A percentile compares a stretch with the other conserved stretches of the same genome.
Evolutionary conservation across 2,797 vertebrate species (phyloP).

Genomic region (Hyperoplus lanceolatus): DNA sequence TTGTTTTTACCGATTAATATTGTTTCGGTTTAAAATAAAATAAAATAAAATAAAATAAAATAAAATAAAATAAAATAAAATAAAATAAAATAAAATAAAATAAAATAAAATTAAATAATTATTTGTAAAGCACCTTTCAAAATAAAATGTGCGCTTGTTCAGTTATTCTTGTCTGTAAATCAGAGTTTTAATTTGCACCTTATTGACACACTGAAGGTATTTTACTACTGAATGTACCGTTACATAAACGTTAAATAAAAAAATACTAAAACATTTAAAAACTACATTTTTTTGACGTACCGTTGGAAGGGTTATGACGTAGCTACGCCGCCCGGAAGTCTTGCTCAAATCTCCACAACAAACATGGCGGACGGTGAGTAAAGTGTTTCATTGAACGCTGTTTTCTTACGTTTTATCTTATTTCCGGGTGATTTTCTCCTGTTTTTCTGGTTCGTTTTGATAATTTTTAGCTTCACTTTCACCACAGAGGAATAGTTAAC

Average conservation of each 20-base stretch:
- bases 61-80: no score
- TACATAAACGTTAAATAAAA: conserved; percentile 44
- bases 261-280: background rate
- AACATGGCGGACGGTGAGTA: conserved; percentile 90
- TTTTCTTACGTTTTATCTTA: rapidly evolving
- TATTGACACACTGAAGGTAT: no score
- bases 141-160: no score
- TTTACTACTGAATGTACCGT: no score
- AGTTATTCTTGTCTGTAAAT: no score
- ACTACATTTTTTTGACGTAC: conserved; percentile 1
- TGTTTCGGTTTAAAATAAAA: no score
- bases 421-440: rapidly evolving
- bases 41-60: no score
- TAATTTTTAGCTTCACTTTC: rapidly evolving
- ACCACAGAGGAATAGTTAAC: rapidly evolving
- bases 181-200: no score
- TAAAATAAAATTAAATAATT: no score
- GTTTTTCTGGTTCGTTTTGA: rapidly evolving
- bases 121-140: no score
- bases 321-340: conserved; percentile 3
- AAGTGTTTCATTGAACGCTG: conserved; percentile 29
- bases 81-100: no score
- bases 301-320: background rate
- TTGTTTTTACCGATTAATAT: no score
- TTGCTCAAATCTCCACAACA: conserved; percentile 80